phyloP scores from a whole-genome alignment of 1,140 invertebrate species.

The Zaprionus nigranus region DNA sequence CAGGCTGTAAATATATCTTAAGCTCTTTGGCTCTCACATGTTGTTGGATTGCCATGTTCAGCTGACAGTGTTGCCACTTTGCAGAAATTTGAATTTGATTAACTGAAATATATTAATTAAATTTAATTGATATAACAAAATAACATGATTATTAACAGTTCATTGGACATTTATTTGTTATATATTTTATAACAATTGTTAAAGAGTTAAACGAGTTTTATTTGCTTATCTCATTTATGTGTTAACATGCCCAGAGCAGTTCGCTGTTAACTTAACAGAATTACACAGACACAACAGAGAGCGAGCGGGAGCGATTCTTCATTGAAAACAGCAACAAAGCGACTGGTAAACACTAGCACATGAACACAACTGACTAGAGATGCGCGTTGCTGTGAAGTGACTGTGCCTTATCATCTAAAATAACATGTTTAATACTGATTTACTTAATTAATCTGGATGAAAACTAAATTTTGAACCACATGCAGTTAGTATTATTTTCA shows the following conservation, averaged over 20 bases:
- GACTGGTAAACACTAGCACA: constrained; percentile 47
- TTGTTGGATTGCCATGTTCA: constrained; percentile 13
- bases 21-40: not conserved
- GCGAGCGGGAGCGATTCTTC: constrained; percentile 27
- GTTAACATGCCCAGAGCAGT: constrained; percentile 26
- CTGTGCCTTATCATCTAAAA: not conserved
- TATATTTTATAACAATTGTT: not conserved
- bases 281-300: constrained; percentile 22
- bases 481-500: not conserved
- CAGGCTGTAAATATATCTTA: constrained; percentile 21
- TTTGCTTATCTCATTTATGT: not conserved
- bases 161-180: not conserved
- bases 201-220: not conserved
- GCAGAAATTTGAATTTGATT: not conserved
- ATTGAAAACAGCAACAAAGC: constrained; percentile 43
- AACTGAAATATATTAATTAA: not conserved
- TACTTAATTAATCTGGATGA: not conserved
- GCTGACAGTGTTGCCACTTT: constrained; percentile 35
- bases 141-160: not conserved
- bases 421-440: not conserved
- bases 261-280: constrained; percentile 41
- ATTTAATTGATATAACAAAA: not conserved
- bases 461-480: not conserved
- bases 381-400: constrained; percentile 16
- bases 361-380: constrained; percentile 11